phyloP scores from a whole-genome alignment of 2,113 vertebrate species.

The Myotis davidii region DNA sequence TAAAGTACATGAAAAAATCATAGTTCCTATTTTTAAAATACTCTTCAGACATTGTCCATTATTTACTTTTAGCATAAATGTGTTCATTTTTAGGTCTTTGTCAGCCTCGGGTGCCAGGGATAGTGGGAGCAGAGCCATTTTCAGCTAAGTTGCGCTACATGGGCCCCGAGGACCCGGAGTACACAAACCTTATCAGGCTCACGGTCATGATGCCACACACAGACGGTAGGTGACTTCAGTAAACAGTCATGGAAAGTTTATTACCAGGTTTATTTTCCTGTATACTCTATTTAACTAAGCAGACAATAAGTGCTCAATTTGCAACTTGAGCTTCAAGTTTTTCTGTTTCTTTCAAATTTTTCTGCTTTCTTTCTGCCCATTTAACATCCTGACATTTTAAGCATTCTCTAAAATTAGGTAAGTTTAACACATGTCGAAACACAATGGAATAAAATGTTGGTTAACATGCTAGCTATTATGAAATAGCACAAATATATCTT shows the following conservation, averaged over 20 bases:
- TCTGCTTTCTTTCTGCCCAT: not conserved
- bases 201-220: conserved; percentile 96
- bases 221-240: conserved; percentile 88
- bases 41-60: not conserved
- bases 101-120: conserved; percentile 91
- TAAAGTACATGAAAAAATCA: not conserved
- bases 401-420: not conserved
- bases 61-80: not conserved
- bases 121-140: conserved; percentile 95
- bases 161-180: conserved; percentile 90
- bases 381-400: not conserved
- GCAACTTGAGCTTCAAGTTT: not conserved
- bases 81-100: conserved; percentile 90
- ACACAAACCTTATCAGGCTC: conserved; percentile 94
- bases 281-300: not conserved
- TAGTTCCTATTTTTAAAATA: not conserved
- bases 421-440: not conserved
- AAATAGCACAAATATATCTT: not conserved
- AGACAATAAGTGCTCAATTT: fast-evolving
- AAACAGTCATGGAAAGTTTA: not conserved
- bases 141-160: conserved; percentile 96
- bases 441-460: not conserved
- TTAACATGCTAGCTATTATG: not conserved
- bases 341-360: not conserved
- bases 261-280: not conserved